Evolutionary conservation across 2,797 vertebrate genomes (phyloP).

Genomic region (Leptodactylus fallax): DNA sequence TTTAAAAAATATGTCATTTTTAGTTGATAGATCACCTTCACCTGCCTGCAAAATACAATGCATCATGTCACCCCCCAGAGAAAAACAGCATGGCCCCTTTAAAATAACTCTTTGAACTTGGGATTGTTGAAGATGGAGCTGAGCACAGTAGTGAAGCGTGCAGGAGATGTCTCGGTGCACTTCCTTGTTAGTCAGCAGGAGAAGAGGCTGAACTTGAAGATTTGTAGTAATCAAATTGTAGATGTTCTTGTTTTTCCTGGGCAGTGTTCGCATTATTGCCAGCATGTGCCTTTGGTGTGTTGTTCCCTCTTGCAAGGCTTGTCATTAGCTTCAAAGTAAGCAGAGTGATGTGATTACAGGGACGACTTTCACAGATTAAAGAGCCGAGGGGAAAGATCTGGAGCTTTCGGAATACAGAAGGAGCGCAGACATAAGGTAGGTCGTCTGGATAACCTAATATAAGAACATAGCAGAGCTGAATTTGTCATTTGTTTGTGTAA

Average conservation of each 20-base stretch:
- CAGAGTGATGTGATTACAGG: slow-evolving; percentile 49
- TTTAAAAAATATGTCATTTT: no score
- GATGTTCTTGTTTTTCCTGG: slow-evolving; percentile 68
- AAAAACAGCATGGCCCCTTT: slow-evolving; percentile 31
- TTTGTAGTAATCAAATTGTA: slow-evolving; percentile 64
- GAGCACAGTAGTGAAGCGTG: slow-evolving; percentile 8
- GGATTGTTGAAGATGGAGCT: slow-evolving; percentile 10
- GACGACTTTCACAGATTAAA: slow-evolving; percentile 43
- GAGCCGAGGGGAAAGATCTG: not conserved
- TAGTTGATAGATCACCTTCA: no score
- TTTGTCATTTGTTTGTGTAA: not conserved
- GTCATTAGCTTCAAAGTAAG: slow-evolving; percentile 55
- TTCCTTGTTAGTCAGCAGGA: slow-evolving; percentile 50
- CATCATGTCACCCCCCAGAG: not conserved
- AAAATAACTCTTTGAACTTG: slow-evolving; percentile 50
- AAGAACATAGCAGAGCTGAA: not conserved
- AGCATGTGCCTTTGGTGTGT: slow-evolving; percentile 64
- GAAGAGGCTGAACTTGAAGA: slow-evolving; percentile 62
- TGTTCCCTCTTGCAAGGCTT: slow-evolving; percentile 52
- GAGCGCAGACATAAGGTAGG: slow-evolving; percentile 27
- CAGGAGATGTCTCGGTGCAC: slow-evolving; percentile 12
- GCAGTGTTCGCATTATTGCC: slow-evolving; percentile 68
- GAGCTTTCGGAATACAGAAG: not conserved
- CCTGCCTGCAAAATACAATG: no score
- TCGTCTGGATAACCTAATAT: not conserved